Evolutionary conservation across 2,113 vertebrate genomes (phyloP).

Genomic region (Phalacrocorax carbo): DNA sequence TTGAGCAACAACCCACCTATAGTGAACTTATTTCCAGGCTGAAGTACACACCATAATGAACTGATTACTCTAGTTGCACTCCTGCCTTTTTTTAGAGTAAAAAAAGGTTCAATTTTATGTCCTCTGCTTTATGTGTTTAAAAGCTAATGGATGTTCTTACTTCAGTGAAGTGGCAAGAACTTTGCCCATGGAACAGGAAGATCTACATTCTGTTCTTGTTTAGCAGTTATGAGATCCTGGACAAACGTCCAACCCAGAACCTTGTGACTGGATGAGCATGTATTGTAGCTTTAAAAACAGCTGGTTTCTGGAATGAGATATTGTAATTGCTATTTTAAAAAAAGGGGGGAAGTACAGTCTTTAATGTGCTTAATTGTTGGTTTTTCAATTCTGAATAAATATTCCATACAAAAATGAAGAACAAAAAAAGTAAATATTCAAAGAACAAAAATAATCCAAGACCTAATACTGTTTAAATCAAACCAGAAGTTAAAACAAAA

Average conservation of each 20-base stretch:
- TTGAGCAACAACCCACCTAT: neutral
- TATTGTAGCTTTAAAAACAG: neutral
- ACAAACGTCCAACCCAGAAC: neutral
- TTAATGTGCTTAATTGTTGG: neutral
- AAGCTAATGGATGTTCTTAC: conserved; percentile 49
- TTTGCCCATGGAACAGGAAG: neutral
- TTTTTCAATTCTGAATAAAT: neutral
- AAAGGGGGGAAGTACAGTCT: neutral
- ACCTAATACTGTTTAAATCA: neutral
- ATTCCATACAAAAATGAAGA: too few species aligned
- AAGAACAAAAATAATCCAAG: neutral
- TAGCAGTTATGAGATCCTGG: neutral
- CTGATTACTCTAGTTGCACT: neutral
- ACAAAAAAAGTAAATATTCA: neutral
- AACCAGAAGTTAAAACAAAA: neutral
- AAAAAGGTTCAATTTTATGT: conserved; percentile 23
- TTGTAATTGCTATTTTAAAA: neutral
- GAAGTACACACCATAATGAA: neutral
- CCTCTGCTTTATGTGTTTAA: conserved; percentile 7
- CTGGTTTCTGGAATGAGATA: neutral
- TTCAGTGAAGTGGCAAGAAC: neutral
- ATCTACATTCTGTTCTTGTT: conserved; percentile 11
- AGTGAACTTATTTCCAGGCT: neutral
- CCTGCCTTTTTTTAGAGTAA: neutral
- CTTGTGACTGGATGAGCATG: neutral